These are phyloP conservation scores for Nibea coibor DNA, from an alignment of 2,113 vertebrate genomes.

Conservation along the genomic window DNA sequence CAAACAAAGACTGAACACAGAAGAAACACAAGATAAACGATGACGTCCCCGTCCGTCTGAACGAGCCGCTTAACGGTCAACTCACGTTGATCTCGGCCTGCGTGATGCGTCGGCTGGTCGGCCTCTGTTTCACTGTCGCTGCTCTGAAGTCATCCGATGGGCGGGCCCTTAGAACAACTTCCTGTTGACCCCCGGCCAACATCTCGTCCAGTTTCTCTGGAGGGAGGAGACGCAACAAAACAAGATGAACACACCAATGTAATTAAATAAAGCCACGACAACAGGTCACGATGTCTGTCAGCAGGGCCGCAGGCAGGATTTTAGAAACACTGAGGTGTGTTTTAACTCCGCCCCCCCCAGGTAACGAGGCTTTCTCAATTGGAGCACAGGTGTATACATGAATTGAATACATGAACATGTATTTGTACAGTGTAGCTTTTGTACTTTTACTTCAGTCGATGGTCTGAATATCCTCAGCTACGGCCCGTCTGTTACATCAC, in stretches of 20 bases:
- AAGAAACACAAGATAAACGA: no score
- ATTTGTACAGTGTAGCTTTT: no score
- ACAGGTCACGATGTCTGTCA: not conserved
- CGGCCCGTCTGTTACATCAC: conserved; percentile 9
- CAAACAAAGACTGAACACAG: conserved; percentile 89
- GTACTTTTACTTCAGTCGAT: not conserved
- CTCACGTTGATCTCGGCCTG: conserved; percentile 94
- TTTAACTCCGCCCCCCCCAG: no score
- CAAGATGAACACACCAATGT: not conserved
- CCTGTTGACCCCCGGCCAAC: conserved; percentile 86
- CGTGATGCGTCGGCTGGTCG: conserved; percentile 94
- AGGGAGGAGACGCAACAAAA: conserved; percentile 43
- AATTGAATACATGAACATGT: no score
- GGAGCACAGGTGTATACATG: no score
- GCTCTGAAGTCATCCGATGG: conserved; percentile 91
- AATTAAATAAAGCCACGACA: not conserved
- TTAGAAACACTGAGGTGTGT: not conserved
- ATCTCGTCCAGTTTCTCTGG: conserved; percentile 97
- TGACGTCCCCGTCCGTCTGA: no score
- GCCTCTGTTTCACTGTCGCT: conserved; percentile 95
- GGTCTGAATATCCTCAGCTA: not conserved
- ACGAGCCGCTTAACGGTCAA: not conserved
- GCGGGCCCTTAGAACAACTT: conserved; percentile 89
- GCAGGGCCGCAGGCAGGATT: conserved; percentile 19
- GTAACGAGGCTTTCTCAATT: no score